Evolutionary conservation across 2,888 invertebrate genomes (phyloP).

Genomic region (Heterodera filipjevi): DNA sequence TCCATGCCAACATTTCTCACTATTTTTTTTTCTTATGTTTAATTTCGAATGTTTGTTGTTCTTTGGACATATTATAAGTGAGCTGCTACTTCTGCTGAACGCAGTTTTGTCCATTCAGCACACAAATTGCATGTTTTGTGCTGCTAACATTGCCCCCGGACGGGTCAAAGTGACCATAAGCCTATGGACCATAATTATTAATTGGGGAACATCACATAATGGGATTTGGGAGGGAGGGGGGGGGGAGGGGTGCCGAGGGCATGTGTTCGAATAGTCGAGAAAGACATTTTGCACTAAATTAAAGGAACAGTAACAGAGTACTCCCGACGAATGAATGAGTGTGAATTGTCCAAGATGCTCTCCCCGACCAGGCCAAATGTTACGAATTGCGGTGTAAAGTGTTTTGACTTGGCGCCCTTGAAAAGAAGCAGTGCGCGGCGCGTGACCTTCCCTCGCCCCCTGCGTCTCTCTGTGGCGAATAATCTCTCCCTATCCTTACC

Average conservation of each 20-base stretch:
- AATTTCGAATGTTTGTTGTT: background rate
- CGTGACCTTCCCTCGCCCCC: background rate
- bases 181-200: slow-evolving; percentile 4
- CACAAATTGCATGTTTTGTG: slow-evolving; percentile 5
- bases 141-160: background rate
- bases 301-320: background rate
- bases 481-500: background rate
- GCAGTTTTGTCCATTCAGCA: background rate
- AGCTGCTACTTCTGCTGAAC: background rate
- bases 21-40: background rate
- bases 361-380: background rate
- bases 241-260: background rate
- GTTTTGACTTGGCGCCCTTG: background rate
- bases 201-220: slow-evolving; percentile 1
- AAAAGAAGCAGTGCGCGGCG: background rate
- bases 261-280: slow-evolving; percentile 7
- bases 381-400: background rate
- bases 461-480: too few species aligned
- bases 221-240: background rate
- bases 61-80: background rate
- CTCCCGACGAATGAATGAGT: background rate
- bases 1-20: background rate
- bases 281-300: background rate
- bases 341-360: background rate
- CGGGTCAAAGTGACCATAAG: slow-evolving; percentile 1